Conservation (phyloP, 2,113 vertebrate genomes). For the Scopus umbretta region DNA sequence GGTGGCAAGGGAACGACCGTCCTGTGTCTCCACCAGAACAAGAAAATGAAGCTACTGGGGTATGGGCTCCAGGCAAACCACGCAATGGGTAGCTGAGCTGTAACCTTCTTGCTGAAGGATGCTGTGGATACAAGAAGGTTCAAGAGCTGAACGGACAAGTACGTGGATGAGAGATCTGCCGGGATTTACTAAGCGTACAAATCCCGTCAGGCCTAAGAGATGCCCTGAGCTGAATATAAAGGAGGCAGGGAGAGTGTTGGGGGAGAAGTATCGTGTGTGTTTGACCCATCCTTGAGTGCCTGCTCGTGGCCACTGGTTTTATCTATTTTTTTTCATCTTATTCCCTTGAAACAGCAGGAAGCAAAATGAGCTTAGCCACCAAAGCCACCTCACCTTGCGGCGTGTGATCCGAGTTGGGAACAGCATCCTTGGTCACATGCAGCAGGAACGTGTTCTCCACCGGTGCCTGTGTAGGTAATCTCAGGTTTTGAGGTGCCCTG, state of each 20-base stretch:
- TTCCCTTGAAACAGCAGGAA: not conserved
- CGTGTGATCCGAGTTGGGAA: fast-evolving
- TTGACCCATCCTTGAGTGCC: not conserved
- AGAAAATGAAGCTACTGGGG: not conserved
- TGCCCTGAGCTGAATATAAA: not conserved
- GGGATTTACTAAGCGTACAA: not conserved
- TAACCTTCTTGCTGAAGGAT: not conserved
- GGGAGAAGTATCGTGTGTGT: not conserved
- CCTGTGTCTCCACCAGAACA: not conserved
- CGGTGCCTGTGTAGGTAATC: not conserved
- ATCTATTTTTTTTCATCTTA: not conserved
- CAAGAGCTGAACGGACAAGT: not conserved
- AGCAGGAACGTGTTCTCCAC: not conserved
- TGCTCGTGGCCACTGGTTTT: not conserved
- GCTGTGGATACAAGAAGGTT: not conserved
- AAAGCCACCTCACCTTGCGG: not conserved
- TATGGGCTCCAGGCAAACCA: not conserved
- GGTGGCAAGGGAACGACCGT: not conserved
- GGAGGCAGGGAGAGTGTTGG: not conserved
- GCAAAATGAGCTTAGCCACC: not conserved
- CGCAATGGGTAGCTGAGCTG: not conserved
- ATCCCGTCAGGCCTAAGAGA: not conserved
- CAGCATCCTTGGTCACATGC: not conserved
- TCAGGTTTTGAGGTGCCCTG: not conserved
- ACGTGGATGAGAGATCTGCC: not conserved